phyloP scores from a whole-genome alignment of 2,888 invertebrate species.

The Sinodicranocentrus sp. region DNA sequence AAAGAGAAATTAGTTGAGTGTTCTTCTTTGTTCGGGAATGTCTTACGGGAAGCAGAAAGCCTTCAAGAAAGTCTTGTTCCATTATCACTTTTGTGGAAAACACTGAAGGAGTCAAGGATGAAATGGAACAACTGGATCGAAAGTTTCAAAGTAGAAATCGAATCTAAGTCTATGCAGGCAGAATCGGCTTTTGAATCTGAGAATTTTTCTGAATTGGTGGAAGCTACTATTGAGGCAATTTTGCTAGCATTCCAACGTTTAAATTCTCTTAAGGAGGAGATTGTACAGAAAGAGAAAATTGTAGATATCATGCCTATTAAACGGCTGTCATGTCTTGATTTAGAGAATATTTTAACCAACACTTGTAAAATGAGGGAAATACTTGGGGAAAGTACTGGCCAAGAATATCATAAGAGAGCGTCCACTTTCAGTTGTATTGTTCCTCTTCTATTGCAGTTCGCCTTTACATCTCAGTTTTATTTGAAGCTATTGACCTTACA shows the following conservation, averaged over 20 bases:
- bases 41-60: not conserved
- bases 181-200: not conserved
- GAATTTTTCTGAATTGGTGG: constrained; percentile 12
- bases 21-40: not conserved
- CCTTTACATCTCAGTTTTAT: constrained; percentile 87
- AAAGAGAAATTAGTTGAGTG: constrained; percentile 12
- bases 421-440: constrained; percentile 75
- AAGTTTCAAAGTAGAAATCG: constrained; percentile 6
- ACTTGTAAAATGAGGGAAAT: constrained; percentile 47
- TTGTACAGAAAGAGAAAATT: constrained; percentile 85
- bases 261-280: constrained; percentile 79
- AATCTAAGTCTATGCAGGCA: constrained; percentile 2
- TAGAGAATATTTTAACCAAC: constrained; percentile 57
- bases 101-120: constrained; percentile 19
- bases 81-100: constrained; percentile 29
- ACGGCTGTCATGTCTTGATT: constrained; percentile 77
- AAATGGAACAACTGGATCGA: constrained; percentile 17
- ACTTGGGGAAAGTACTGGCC: not conserved
- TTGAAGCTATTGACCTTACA: constrained; percentile 88
- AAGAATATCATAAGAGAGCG: not conserved
- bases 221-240: constrained; percentile 57
- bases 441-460: constrained; percentile 89
- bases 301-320: constrained; percentile 81
- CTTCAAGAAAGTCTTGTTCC: not conserved
- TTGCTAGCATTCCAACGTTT: constrained; percentile 67